Evolutionary conservation across 1,140 invertebrate species (phyloP).

Genomic region (Polypedilum vanderplanki): DNA sequence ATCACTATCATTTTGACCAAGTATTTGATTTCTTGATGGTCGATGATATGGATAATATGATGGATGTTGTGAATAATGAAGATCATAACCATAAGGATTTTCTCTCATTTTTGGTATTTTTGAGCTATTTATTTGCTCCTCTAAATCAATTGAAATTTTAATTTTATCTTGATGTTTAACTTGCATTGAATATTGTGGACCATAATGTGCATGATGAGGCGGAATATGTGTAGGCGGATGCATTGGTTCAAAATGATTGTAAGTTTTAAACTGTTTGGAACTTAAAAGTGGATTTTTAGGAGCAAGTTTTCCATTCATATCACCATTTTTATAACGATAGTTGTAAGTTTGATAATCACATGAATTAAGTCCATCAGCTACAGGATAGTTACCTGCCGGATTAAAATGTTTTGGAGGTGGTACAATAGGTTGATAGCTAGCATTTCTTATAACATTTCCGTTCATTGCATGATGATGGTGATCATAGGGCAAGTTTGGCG

Average conservation of each 20-base stretch:
- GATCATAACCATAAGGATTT: constrained; percentile 9
- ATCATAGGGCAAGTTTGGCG: not conserved
- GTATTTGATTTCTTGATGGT: not conserved
- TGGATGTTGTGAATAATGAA: not conserved
- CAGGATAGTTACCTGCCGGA: not conserved
- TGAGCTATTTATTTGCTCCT: constrained; percentile 24
- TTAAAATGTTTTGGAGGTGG: not conserved
- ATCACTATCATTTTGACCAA: constrained; percentile 13
- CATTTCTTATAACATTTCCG: constrained; percentile 22
- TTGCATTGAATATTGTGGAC: constrained; percentile 1
- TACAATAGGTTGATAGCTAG: not conserved
- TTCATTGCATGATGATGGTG: constrained; percentile 13
- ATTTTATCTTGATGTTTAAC: not conserved
- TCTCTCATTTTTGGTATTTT: constrained; percentile 26
- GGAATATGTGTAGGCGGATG: constrained; percentile 4
- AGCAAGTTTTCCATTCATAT: not conserved
- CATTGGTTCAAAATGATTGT: not conserved
- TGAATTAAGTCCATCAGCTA: not conserved
- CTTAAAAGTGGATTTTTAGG: not conserved
- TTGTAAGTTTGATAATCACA: not conserved
- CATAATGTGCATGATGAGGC: not conserved
- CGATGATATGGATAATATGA: constrained; percentile 21
- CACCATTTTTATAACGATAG: constrained; percentile 15
- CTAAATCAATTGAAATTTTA: constrained; percentile 25
- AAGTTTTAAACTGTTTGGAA: constrained; percentile 4